Conservation (phyloP, 1,140 invertebrate species). For the Eurosta solidaginis region DNA sequence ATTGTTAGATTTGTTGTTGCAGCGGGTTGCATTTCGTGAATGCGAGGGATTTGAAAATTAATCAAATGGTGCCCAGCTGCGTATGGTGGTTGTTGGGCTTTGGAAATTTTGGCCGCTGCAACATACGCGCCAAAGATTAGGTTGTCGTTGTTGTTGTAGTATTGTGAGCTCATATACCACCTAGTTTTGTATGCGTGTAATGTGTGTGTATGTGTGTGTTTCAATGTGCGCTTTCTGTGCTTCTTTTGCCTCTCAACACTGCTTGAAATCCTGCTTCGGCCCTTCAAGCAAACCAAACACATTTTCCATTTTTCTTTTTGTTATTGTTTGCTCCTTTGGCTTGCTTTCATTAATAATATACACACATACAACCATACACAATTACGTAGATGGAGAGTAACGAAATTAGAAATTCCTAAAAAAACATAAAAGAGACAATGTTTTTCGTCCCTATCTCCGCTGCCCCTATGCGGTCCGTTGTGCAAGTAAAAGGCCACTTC, state of each 20-base stretch:
- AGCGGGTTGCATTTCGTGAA: background rate
- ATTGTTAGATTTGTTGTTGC: background rate
- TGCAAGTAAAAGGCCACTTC: background rate
- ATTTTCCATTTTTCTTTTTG: constrained; percentile 9
- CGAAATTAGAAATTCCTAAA: constrained; percentile 7
- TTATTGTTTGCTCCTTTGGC: background rate
- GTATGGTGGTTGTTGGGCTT: background rate
- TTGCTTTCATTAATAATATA: background rate
- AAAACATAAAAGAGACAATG: background rate
- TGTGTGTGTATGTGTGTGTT: background rate
- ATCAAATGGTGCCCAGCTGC: constrained; percentile 28
- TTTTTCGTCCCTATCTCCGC: background rate
- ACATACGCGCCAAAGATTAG: background rate
- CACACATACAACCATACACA: background rate
- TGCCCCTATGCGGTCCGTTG: background rate
- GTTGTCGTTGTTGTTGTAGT: background rate
- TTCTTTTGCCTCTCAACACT: too few species aligned
- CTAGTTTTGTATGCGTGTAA: background rate
- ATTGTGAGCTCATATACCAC: too few species aligned
- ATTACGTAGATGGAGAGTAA: too few species aligned
- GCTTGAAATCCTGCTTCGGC: background rate
- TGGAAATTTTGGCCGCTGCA: constrained; percentile 7
- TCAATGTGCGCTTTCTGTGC: background rate
- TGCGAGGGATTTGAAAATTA: constrained; percentile 28
- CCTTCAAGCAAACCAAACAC: background rate